Base-by-base conservation (phyloP, 2,888 invertebrate genomes). In the Cordilura impudica region DNA sequence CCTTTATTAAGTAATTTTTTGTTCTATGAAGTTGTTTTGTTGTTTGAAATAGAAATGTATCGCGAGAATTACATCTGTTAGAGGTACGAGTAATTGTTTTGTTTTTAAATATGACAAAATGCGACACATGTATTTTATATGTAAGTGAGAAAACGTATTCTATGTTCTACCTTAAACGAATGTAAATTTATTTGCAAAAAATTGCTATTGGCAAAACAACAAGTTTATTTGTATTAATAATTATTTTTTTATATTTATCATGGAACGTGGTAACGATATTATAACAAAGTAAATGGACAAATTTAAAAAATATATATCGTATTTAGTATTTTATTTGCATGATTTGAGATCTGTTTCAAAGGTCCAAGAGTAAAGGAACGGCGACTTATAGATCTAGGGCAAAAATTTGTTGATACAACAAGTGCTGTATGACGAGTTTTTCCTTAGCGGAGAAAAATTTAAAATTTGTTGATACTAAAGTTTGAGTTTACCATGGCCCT, bases 211-310 rank as follows among this genome's bases (percentile, higher is more conserved):
- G n/a, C 14, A 39, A 39, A 39, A 39, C n/a, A 39, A 39, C n/a
- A 39, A n/a, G 8, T 29, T 29, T 49, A 31, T 60, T 47, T 53
- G 12, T 43, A 31, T 14, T 35, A 58, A 66, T 58, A 66, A 66
- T 39, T n/a, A 39, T 73, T 21, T n/a, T 58, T 73, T 73, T 66
- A 29, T 43, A 61, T 63, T 18, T 10, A 12, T 4, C n/a, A 51
- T 60, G 39, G 12, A 39, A 1, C 2, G 35, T 39, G 35, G n/a
- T 12, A n/a, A 39, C 35, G n/a, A 12, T 1, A n/a, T 39, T 3
- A n/a, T 5, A 2, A 4, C 2, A 39, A 12, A 39, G 35, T n/a
- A 39, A 39, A 39, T 39, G 35, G 2, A n/a, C 35, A 39, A n/a
- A n/a, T 2, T 39, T n/a, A n/a, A n/a, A n/a, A n/a, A n/a, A n/a